Base-by-base conservation (phyloP, 1,140 invertebrate genomes). In the Scaptodrosophila lebanonensis region DNA sequence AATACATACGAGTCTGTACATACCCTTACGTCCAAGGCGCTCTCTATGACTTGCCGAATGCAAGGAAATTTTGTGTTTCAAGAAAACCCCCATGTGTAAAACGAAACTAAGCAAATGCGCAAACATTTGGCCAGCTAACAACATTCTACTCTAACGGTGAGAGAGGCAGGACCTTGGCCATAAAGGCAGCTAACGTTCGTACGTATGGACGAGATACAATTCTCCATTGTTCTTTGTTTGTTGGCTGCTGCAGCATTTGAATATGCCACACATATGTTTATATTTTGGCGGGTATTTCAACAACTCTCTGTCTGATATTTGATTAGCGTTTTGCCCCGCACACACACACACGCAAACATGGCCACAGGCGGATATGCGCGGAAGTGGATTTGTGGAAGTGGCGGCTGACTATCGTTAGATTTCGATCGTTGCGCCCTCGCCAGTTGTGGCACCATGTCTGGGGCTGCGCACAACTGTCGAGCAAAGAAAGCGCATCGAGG, bases 231-330 rank as follows among this genome's bases (percentile, higher is more conserved):
- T 25, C 3, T 25, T 25, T 25, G 22, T 25, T 3, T 25, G 8
- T 25, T 8, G 22, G 8, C 3, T 25, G 22, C 22, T 25, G 22
- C 22, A 25, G n/a, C n/a, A 25, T 25, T 25, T 25, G 22, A 25
- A 25, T 25, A 25, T 25, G 22, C 35, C 29, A 8, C 38, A 38
- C 70, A 75, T 76, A 59, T 75, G 70, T 76, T 73, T 60, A 64
- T 72, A 59, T 58, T 72, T 70, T 69, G 70, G 70, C 71, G 70
- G 70, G 72, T 73, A 73, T 73, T 71, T 58, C 56, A 30, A 35
- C 20, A 20, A 45, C 30, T 30, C 17, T 36, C 50, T 33, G 42
- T 16, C 9, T 57, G 53, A 73, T 75, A 73, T 73, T 73, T 73
- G 70, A 73, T 73, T 73, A 73, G 65, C 70, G 70, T 53, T 48